Base-by-base conservation (phyloP, 2,797 vertebrate species). In the Thaleichthys pacificus region DNA sequence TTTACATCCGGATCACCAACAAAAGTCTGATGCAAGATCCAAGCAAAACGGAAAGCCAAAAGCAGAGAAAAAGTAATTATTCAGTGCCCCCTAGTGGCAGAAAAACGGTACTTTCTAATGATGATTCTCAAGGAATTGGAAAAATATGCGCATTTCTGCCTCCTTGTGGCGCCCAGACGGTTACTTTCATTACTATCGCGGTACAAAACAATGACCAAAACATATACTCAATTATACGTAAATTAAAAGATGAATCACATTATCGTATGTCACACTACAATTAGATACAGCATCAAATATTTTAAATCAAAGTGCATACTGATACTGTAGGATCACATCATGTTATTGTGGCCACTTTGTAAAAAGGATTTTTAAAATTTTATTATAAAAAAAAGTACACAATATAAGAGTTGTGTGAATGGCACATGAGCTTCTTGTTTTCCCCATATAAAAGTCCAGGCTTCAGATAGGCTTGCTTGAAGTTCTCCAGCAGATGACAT, bases 1-100 rank as follows among this genome's bases (percentile, higher is more conserved):
- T 75, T 14, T 49, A 82, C 82, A 78, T 91, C 85, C 89, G 87
- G 87, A 82, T 91, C 67, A 77, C 66, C 61, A 21, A 56, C 21
- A n/a, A 51, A 38, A 69, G 54, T 84, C 84, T 91, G 89, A 91
- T 67, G 89, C 85, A 90, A 91, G 80, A 49, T 5, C 54, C 26
- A 11, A n/a, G 51, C 51, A 56, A 56, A 56, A 15, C 15, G 51
- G 51, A 56, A 8, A 56, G 51, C 15, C 15, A n/a, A 56, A 56
- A 56, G 9, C 38, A 28, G 15, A 61, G 51, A 38, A 14, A 24
- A 38, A 42, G 9, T 21, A 21, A 51, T 49, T 47, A 69, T 61
- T 61, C 30, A 61, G 17, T 56, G 76, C 68, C 76, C 30, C 30
- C 67, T 56, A 24, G 57, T 24, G 56, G 67, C 49, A 49, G 11